These are phyloP conservation scores for Mesodorylaimus sp. DNA, from an alignment of 2,888 invertebrate species.

Conservation along the genomic window DNA sequence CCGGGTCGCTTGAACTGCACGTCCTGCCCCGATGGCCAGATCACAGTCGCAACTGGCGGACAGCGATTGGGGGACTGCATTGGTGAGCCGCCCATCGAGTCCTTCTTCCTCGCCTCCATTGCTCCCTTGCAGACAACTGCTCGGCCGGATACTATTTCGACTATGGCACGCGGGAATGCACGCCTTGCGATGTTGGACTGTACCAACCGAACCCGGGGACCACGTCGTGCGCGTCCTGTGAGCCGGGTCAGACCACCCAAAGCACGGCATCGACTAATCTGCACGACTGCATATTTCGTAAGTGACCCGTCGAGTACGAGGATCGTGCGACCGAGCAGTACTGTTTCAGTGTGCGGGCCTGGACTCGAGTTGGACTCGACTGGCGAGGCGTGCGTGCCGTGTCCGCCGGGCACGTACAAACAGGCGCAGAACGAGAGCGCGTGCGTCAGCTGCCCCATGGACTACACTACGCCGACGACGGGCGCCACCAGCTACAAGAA, in stretches of 20 bases:
- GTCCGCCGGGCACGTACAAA: conserved; percentile 2
- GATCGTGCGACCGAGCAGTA: neutral
- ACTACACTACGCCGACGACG: neutral
- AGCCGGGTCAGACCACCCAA: neutral
- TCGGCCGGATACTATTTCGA: neutral
- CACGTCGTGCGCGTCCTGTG: conserved; percentile 6
- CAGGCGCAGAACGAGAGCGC: neutral
- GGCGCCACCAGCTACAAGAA: neutral
- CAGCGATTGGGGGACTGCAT: conserved; percentile 3
- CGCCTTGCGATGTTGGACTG: neutral
- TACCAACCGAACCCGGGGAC: conserved; percentile 1
- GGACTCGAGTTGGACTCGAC: neutral
- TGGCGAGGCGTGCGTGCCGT: neutral
- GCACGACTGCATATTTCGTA: conserved; percentile 3
- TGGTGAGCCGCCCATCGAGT: neutral
- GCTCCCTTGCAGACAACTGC: neutral
- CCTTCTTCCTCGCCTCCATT: neutral
- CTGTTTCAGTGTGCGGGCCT: conserved; percentile 3
- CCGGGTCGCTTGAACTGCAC: neutral
- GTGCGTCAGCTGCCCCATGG: neutral
- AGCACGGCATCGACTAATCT: neutral
- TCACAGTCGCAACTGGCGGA: conserved; percentile 1
- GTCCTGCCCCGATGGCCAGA: neutral
- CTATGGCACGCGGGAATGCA: neutral
- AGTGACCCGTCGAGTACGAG: neutral